These are phyloP conservation scores for Ornithorhynchus anatinus DNA, from an alignment of 2,113 vertebrate genomes.

Conservation along the genomic window DNA sequence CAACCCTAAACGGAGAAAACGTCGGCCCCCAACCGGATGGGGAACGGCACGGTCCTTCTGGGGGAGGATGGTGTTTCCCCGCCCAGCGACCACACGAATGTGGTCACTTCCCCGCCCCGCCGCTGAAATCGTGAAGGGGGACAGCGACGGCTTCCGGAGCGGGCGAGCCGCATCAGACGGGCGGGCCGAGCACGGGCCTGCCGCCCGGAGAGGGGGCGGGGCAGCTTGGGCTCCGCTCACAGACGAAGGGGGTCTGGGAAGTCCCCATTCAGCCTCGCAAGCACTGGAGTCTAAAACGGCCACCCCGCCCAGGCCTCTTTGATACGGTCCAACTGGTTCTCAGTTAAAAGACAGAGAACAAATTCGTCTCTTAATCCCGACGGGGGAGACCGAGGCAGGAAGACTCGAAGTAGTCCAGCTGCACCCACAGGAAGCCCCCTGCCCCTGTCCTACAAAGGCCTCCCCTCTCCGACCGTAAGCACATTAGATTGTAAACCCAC, in stretches of 20 bases:
- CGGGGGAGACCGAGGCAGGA: constrained; percentile 60
- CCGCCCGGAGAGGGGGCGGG: constrained; percentile 44
- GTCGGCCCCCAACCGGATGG: constrained; percentile 60
- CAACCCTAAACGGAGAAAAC: constrained; percentile 46
- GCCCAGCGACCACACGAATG: too few species aligned
- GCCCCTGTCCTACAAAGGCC: neutral
- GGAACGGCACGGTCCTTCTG: constrained; percentile 55
- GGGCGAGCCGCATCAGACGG: constrained; percentile 22
- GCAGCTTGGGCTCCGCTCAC: constrained; percentile 48
- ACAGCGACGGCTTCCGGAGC: constrained; percentile 54
- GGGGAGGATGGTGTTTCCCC: constrained; percentile 62
- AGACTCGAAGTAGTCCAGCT: constrained; percentile 46
- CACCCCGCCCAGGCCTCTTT: constrained; percentile 35
- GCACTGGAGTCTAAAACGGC: constrained; percentile 48
- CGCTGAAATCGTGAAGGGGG: too few species aligned
- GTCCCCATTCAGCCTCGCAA: constrained; percentile 43
- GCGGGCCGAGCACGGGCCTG: constrained; percentile 8
- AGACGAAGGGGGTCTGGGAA: constrained; percentile 53
- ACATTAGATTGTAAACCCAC: neutral
- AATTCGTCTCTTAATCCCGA: constrained; percentile 69
- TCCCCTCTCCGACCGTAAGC: neutral
- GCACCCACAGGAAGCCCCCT: constrained; percentile 44
- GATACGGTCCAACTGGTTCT: constrained; percentile 43
- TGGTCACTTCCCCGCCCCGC: too few species aligned
- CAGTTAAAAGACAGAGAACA: constrained; percentile 57